These are phyloP conservation scores for Coracopsis vasa DNA, from an alignment of 2,113 vertebrate species.

Conservation along the genomic window DNA sequence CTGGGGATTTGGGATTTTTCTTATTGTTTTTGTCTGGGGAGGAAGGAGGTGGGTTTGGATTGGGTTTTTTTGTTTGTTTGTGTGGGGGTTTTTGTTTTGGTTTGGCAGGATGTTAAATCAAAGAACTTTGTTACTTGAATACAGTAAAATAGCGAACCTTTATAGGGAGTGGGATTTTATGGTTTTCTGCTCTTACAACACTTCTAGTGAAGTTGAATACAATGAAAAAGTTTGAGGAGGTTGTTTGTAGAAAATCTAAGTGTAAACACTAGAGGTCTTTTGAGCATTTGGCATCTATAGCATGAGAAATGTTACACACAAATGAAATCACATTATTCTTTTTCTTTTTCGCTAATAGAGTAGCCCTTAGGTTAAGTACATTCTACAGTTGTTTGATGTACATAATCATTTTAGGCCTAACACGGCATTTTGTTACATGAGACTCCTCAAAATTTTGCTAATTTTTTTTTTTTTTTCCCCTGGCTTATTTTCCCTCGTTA, in stretches of 20 bases:
- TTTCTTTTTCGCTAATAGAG: background rate
- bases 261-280: background rate
- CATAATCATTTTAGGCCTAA: background rate
- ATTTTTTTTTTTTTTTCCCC: background rate
- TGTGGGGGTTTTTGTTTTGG: background rate
- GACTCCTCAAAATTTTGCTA: background rate
- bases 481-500: background rate
- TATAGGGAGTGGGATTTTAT: background rate
- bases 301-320: background rate
- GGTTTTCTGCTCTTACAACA: background rate
- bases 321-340: background rate
- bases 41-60: background rate
- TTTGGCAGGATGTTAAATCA: background rate
- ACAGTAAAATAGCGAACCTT: background rate
- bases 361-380: background rate
- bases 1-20: too few relatives aligned
- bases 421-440: background rate
- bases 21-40: background rate
- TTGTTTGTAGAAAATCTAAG: background rate
- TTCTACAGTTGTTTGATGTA: background rate
- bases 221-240: background rate
- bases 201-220: background rate
- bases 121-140: background rate
- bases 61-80: background rate
- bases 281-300: background rate